Evolutionary conservation across 2,797 vertebrate genomes (phyloP), one percentile per base, ranked within the genome.

Genomic region (Capromys pilorides): DNA sequence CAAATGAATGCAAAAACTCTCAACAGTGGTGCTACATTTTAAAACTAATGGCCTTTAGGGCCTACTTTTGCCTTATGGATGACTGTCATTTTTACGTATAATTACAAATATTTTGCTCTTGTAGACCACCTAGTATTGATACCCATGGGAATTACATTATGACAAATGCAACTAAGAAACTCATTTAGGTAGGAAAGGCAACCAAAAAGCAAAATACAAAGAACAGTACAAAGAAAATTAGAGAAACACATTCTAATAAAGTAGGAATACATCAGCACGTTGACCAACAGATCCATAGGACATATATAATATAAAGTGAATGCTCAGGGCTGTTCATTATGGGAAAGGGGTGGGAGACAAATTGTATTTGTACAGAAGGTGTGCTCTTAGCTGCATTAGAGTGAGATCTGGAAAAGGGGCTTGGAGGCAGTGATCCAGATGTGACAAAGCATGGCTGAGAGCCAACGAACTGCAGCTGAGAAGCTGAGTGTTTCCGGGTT

Each of bases 221-320:
- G 75, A 92, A 62, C 5, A 24, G 13, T 84, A 61, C 6, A 91
- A 93, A 81, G 31, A 90, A 95, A 91, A 94, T 54, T n/a, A 81
- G 78, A 95, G 49, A 67, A 33, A 36, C 13, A 14, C 84, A 54
- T 69, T 93, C 86, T 39, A 26, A 41, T 59, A 59, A 91, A 86
- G 26, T n/a, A 51, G 33, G 39, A 71, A 51, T 59, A 79, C 33
- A 31, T 11, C 2, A 80, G 21, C 22, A 71, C 54, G 3, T 84
- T 36, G 54, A 41, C 18, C 28, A 81, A 84, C 41, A 83, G n/a
- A 86, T 51, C 16, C 75, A 78, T 28, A 14, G 36, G 36, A 19
- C 22, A 51, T 49, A 36, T 19, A 54, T 22, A 61, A 21, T 77
- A 16, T 69, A 59, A 86, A 79, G 26, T 51, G 54, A 87, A 84